A percentile compares a stretch with the other conserved stretches of the same genome.
Evolutionary conservation across 2,113 vertebrate genomes (phyloP).

Genomic region (Oncorhynchus tshawytscha): DNA sequence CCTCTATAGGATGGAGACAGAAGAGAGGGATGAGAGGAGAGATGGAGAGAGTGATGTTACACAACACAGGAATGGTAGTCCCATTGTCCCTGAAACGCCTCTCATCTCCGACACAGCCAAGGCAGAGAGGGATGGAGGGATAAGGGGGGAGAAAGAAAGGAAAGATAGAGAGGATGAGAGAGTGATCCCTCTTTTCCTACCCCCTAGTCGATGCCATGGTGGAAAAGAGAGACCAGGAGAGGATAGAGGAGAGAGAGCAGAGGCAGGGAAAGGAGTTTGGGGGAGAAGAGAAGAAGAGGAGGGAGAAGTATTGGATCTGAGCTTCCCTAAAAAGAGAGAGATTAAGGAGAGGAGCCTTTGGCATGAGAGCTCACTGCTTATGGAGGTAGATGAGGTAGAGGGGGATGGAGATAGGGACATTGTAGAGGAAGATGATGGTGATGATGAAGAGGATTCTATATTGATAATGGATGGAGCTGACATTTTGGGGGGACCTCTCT

Average conservation of each 20-base stretch:
- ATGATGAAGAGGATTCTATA: constrained; percentile 11
- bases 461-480: background rate
- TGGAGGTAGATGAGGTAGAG: constrained; percentile 78
- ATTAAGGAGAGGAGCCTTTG: constrained; percentile 39
- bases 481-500: constrained; percentile 19
- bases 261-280: constrained; percentile 6
- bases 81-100: constrained; percentile 14
- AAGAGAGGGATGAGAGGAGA: background rate
- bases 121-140: background rate
- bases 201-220: background rate
- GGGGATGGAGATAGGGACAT: constrained; percentile 67
- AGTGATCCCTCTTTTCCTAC: background rate
- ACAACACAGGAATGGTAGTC: background rate
- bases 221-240: constrained; percentile 18
- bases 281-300: constrained; percentile 25
- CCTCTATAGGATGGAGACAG: constrained; percentile 2
- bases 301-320: constrained; percentile 70
- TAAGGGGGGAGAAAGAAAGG: background rate
- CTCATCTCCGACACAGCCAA: constrained; percentile 22
- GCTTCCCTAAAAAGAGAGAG: constrained; percentile 66
- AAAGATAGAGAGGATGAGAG: background rate
- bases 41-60: constrained; percentile 16
- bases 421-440: constrained; percentile 66
- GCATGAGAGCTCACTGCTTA: constrained; percentile 66
- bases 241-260: background rate